phyloP scores from a whole-genome alignment of 2,888 invertebrate species.

The Agrochola macilenta region DNA sequence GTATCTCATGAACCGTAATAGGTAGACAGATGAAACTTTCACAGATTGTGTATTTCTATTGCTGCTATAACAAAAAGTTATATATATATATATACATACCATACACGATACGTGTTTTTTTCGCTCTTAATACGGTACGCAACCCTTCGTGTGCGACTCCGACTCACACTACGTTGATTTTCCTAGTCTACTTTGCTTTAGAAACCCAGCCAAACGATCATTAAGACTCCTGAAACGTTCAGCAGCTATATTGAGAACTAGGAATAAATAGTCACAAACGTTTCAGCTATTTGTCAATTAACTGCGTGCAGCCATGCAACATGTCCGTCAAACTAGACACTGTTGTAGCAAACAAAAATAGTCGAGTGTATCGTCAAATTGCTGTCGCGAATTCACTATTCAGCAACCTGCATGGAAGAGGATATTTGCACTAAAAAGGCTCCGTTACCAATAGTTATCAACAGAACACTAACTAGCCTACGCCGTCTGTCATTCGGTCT shows the following conservation, averaged over 20 bases:
- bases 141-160: too few relatives aligned
- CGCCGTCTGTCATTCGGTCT: not conserved
- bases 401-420: not conserved
- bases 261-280: constrained; percentile 22
- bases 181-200: not conserved
- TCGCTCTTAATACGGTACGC: too few relatives aligned
- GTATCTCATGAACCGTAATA: too few relatives aligned
- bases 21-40: too few relatives aligned
- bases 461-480: too few relatives aligned
- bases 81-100: too few relatives aligned
- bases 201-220: not conserved
- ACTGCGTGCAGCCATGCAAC: constrained; percentile 22
- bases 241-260: not conserved
- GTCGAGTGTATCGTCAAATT: constrained; percentile 18
- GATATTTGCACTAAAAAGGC: not conserved
- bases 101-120: too few relatives aligned
- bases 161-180: too few relatives aligned
- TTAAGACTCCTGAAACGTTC: not conserved
- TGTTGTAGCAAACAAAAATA: constrained; percentile 23
- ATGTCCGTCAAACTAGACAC: constrained; percentile 7
- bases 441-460: not conserved
- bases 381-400: constrained; percentile 17
- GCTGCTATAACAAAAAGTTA: too few relatives aligned
- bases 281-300: constrained; percentile 38
- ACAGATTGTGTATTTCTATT: too few relatives aligned